Conservation (phyloP, 2,797 vertebrate genomes). For the Perodicticus potto region DNA sequence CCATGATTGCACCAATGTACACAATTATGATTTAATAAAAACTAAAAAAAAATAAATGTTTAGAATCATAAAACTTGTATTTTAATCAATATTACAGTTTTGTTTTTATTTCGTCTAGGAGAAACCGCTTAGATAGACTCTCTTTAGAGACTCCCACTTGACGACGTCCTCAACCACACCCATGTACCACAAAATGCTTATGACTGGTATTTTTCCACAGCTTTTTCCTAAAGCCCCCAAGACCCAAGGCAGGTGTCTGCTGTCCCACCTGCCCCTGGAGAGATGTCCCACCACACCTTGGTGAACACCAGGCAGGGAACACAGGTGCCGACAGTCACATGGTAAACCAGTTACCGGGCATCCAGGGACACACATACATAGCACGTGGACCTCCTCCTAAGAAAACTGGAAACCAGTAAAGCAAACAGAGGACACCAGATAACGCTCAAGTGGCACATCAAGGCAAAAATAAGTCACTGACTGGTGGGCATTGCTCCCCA, state of each 20-base stretch:
- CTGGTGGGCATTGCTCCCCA: fast-evolving
- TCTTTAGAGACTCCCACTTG: not conserved
- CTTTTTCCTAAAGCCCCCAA: not conserved
- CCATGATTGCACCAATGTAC: too few species aligned
- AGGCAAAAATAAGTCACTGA: not conserved
- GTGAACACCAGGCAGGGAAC: too few species aligned
- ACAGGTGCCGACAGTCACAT: too few species aligned
- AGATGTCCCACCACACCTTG: too few species aligned
- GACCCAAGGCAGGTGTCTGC: too few species aligned
- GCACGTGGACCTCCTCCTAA: not conserved
- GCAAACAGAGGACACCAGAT: not conserved
- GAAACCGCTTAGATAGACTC: not conserved
- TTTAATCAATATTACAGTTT: not conserved
- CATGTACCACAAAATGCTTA: fast-evolving
- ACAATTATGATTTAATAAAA: too few species aligned
- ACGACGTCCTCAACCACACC: not conserved
- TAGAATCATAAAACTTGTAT: not conserved
- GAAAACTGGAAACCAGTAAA: not conserved
- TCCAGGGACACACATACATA: not conserved
- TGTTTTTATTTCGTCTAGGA: not conserved
- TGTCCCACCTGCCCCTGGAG: too few species aligned
- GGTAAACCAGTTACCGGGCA: not conserved
- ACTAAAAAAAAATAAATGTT: too few species aligned
- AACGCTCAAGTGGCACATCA: not conserved
- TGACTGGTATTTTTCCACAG: not conserved